Evolutionary conservation across 2,113 vertebrate species (phyloP).

Genomic region (Potamarius usumacintae): DNA sequence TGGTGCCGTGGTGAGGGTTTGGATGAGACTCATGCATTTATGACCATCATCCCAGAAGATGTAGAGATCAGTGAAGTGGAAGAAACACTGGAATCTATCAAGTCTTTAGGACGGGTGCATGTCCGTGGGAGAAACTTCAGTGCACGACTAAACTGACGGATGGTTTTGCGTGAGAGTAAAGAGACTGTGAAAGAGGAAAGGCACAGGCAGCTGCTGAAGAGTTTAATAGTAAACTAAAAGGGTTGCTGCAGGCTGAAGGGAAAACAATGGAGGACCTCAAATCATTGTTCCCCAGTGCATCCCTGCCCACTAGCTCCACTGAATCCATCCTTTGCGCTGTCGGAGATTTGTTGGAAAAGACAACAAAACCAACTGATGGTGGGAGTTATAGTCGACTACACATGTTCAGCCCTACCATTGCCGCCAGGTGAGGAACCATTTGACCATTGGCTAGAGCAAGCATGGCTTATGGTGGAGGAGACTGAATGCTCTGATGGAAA

Average conservation of each 20-base stretch:
- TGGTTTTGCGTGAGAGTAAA: background rate
- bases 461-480: slow-evolving; percentile 40
- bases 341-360: background rate
- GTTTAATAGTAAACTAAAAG: slow-evolving; percentile 14
- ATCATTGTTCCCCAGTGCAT: slow-evolving; percentile 11
- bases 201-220: background rate
- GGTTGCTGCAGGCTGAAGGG: slow-evolving; percentile 28
- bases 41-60: slow-evolving; percentile 14
- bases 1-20: no score
- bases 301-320: slow-evolving; percentile 24
- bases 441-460: slow-evolving; percentile 45
- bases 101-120: slow-evolving; percentile 7
- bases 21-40: background rate
- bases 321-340: background rate
- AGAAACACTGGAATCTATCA: slow-evolving; percentile 10
- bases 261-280: slow-evolving; percentile 31
- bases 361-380: background rate
- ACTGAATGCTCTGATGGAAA: slow-evolving; percentile 33
- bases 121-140: background rate
- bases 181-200: slow-evolving; percentile 13
- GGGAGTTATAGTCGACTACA: background rate
- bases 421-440: slow-evolving; percentile 42
- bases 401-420: slow-evolving; percentile 18
- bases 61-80: slow-evolving; percentile 7
- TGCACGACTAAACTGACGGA: background rate